Conservation (phyloP, 1,140 invertebrate species). For the Euura lappo region DNA sequence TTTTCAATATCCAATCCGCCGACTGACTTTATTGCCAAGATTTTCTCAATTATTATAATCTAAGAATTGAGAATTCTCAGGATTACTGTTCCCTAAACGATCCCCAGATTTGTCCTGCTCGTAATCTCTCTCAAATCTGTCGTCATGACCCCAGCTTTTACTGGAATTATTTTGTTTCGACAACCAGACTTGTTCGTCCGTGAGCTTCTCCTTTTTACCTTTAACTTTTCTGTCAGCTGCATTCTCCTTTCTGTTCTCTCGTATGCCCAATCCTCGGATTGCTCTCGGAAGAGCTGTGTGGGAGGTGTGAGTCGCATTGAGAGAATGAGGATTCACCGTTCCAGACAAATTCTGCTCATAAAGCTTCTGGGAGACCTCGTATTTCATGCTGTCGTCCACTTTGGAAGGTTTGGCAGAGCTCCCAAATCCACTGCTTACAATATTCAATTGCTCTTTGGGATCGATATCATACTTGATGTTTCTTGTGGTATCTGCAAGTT, state of each 20-base stretch:
- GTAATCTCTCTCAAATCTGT: conserved; percentile 35
- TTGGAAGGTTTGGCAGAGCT: not conserved
- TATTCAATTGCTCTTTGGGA: conserved; percentile 2
- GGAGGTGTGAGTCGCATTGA: not conserved
- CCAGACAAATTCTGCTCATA: conserved; percentile 1
- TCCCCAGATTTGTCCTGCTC: not conserved
- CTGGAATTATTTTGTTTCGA: conserved; percentile 26
- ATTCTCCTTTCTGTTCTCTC: conserved; percentile 22
- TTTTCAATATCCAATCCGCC: too few relatives aligned
- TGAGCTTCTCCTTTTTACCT: conserved; percentile 29
- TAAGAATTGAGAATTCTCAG: not conserved
- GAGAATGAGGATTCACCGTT: not conserved
- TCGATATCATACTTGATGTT: not conserved
- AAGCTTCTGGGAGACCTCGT: not conserved
- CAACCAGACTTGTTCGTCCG: conserved; percentile 28
- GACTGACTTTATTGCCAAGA: too few relatives aligned
- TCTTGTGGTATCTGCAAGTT: conserved; percentile 5
- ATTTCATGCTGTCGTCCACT: not conserved
- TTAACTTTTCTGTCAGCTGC: conserved; percentile 22
- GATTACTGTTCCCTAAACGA: not conserved
- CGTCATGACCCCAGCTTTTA: conserved; percentile 32
- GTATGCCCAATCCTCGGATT: conserved; percentile 32
- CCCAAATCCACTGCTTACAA: not conserved
- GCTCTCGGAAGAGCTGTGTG: conserved; percentile 25
- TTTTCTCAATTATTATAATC: not conserved